These are phyloP conservation scores for Ianthella basta DNA, from an alignment of 37 sponge, comb jelly and placozoan genomes.

Conservation along the genomic window DNA sequence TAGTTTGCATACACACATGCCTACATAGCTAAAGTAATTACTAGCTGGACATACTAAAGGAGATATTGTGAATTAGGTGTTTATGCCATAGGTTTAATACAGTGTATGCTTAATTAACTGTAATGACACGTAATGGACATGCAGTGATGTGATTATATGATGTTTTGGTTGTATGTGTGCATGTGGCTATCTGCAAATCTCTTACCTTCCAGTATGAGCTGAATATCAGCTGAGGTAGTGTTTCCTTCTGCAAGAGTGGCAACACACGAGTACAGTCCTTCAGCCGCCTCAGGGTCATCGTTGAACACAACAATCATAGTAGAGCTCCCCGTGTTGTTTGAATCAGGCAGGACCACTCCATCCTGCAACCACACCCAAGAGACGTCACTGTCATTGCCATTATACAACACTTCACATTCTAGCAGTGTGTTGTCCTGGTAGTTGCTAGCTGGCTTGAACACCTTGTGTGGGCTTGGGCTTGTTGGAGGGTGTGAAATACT, in stretches of 20 bases:
- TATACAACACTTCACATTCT: background rate
- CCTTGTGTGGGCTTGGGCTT: background rate
- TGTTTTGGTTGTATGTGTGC: background rate
- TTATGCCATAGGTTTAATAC: no score
- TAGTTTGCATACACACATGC: no score
- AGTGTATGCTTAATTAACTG: no score
- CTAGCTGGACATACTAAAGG: no score
- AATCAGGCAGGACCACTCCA: background rate
- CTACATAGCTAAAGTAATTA: no score
- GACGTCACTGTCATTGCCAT: background rate
- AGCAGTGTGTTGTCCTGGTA: background rate
- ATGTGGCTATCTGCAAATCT: background rate
- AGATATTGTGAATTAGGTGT: no score
- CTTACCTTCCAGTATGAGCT: background rate
- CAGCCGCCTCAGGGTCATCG: background rate
- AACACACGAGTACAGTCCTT: background rate
- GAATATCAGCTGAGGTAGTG: background rate
- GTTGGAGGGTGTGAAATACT: background rate
- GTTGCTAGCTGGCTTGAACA: background rate
- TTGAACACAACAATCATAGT: background rate
- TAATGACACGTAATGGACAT: background rate
- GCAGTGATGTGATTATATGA: background rate
- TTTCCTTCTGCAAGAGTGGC: background rate
- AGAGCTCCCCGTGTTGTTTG: background rate
- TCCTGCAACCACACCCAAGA: background rate